A percentile compares a stretch with the other conserved stretches of the same genome.
Evolutionary conservation across 2,797 vertebrate species (phyloP).

Genomic region (Poeciliopsis paucimaculata): DNA sequence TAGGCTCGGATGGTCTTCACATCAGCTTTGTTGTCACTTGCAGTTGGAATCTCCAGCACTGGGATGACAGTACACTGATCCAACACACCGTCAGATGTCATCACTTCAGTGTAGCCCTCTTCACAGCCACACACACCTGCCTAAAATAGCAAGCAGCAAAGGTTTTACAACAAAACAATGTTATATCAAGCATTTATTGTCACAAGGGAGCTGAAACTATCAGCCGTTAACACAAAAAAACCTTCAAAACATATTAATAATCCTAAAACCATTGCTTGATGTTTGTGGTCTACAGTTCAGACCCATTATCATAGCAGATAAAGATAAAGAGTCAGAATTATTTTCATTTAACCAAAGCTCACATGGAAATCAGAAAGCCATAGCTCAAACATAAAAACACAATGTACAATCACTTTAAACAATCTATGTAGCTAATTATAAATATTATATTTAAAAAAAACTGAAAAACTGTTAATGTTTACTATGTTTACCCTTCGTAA

Average conservation of each 20-base stretch:
- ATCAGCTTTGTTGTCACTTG: conserved; percentile 89
- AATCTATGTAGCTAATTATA: not conserved
- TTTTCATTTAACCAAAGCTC: not conserved
- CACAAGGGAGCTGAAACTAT: not conserved
- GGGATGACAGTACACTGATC: conserved; percentile 96
- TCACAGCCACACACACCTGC: conserved; percentile 90
- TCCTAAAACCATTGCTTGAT: no score
- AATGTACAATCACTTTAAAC: not conserved
- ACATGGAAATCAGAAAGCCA: not conserved
- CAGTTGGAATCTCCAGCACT: conserved; percentile 91
- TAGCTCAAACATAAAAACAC: not conserved
- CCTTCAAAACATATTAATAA: not conserved
- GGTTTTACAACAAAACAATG: not conserved
- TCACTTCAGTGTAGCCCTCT: conserved; percentile 95
- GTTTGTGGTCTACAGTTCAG: no score
- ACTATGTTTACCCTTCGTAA: not conserved
- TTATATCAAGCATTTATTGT: not conserved
- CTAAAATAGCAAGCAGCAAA: conserved; percentile 62
- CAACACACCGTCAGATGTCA: conserved; percentile 91
- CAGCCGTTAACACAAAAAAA: not conserved
- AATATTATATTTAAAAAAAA: not conserved
- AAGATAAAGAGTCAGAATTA: no score
- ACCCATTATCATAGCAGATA: no score
- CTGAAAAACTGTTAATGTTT: not conserved
- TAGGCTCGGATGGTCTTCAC: conserved; percentile 95